Evolutionary conservation across 2,113 vertebrate genomes (phyloP).

Genomic region (Lagopus muta): DNA sequence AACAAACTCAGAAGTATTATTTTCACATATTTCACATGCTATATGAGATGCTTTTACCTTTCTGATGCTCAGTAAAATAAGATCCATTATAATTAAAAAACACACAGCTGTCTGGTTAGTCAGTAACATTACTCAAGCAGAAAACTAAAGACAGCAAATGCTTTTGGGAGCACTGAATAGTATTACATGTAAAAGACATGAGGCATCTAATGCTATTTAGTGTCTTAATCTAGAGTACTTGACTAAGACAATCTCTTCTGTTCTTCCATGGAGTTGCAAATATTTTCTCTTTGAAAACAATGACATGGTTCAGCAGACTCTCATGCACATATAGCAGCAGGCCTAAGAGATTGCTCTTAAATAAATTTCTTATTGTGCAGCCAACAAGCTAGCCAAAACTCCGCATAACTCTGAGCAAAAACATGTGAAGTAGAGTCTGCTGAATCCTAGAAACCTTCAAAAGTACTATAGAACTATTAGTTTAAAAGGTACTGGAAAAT

Average conservation of each 20-base stretch:
- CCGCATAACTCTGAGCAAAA: neutral
- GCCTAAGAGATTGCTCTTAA: neutral
- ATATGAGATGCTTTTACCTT: neutral
- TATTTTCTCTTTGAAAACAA: neutral
- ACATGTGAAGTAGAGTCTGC: neutral
- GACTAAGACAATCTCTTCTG: neutral
- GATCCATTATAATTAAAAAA: neutral
- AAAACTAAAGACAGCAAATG: neutral
- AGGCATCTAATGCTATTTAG: neutral
- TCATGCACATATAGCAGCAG: neutral
- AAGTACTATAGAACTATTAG: slow-evolving; percentile 5
- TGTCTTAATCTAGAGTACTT: neutral
- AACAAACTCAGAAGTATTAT: neutral
- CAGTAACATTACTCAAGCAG: neutral
- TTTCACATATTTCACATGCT: neutral
- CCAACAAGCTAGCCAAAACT: neutral
- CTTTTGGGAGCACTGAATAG: neutral
- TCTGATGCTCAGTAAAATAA: neutral
- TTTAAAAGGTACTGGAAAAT: neutral
- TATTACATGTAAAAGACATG: neutral
- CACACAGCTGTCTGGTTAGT: neutral
- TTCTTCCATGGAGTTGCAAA: neutral
- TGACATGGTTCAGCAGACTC: neutral
- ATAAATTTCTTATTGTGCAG: neutral
- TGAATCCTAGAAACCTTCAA: neutral